phyloP scores from a whole-genome alignment of 2,113 vertebrate genomes.

The Oenanthe melanoleuca region DNA sequence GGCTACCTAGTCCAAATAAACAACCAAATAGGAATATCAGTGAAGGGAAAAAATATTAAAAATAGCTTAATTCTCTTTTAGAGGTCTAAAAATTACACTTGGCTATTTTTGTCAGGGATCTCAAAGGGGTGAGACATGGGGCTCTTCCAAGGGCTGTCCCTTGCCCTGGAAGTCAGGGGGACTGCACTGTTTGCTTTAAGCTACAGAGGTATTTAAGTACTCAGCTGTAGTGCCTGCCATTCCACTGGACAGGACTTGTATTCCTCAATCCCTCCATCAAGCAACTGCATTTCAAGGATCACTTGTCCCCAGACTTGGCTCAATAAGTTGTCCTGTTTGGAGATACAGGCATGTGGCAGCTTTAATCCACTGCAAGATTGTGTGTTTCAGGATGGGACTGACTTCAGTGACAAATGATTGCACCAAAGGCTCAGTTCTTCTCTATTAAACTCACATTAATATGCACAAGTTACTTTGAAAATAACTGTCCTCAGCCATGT shows the following conservation, averaged over 20 bases:
- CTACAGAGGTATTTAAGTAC: background rate
- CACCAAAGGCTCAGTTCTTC: background rate
- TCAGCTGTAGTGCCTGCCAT: background rate
- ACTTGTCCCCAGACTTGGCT: background rate
- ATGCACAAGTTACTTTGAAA: background rate
- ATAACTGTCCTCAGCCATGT: background rate
- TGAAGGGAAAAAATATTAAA: background rate
- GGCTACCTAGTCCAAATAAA: background rate
- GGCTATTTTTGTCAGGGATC: background rate
- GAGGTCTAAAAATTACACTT: background rate
- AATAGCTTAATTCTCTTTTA: background rate
- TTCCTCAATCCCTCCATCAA: background rate
- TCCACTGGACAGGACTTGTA: background rate
- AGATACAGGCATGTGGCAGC: background rate
- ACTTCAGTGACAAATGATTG: accelerated
- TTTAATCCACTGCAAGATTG: background rate
- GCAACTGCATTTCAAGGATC: background rate
- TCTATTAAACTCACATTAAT: background rate
- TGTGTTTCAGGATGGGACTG: background rate
- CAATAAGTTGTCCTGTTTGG: background rate
- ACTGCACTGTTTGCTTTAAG: background rate
- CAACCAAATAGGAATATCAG: background rate
- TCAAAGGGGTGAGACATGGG: background rate
- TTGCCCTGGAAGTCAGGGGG: background rate
- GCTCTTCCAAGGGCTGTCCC: background rate